A percentile compares a stretch with the other conserved stretches of the same genome.
Evolutionary conservation across 2,113 vertebrate genomes (phyloP).

Genomic region (Danionella cerebrum): DNA sequence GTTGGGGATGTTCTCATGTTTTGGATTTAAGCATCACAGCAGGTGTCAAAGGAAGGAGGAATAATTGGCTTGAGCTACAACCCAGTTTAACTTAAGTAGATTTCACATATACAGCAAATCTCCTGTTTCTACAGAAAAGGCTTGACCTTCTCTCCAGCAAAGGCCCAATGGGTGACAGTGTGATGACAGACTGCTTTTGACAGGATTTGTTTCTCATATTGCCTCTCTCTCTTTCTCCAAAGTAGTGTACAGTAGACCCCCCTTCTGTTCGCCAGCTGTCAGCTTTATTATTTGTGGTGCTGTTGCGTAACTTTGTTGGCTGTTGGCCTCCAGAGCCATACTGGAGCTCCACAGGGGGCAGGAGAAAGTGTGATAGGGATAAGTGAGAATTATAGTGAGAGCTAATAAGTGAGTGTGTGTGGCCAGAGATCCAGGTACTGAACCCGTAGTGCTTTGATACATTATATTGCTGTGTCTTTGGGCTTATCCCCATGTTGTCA

Average conservation of each 20-base stretch:
- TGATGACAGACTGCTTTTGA: background rate
- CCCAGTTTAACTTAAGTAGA: conserved; percentile 21
- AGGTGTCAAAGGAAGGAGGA: conserved; percentile 3
- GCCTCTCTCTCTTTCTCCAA: background rate
- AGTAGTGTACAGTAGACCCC: background rate
- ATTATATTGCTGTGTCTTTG: background rate
- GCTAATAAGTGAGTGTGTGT: background rate
- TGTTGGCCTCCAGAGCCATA: background rate
- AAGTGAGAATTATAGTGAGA: conserved; percentile 11
- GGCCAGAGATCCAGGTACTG: conserved; percentile 1
- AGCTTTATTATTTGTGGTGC: conserved; percentile 14
- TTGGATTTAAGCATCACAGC: conserved; percentile 12
- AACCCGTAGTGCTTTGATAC: conserved; percentile 7
- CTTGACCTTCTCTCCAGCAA: background rate
- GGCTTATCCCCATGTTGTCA: background rate
- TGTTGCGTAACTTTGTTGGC: conserved; percentile 21
- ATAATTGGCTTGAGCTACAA: conserved; percentile 25
- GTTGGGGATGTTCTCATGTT: conserved; percentile 9
- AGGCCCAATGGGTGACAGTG: background rate
- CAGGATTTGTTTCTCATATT: background rate
- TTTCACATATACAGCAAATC: conserved; percentile 33
- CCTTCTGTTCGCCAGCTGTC: background rate
- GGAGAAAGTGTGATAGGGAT: background rate
- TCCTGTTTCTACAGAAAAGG: background rate
- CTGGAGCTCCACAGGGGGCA: conserved; percentile 1